These are phyloP conservation scores for Bos javanicus DNA, from an alignment of 2,113 vertebrate species.

Conservation along the genomic window DNA sequence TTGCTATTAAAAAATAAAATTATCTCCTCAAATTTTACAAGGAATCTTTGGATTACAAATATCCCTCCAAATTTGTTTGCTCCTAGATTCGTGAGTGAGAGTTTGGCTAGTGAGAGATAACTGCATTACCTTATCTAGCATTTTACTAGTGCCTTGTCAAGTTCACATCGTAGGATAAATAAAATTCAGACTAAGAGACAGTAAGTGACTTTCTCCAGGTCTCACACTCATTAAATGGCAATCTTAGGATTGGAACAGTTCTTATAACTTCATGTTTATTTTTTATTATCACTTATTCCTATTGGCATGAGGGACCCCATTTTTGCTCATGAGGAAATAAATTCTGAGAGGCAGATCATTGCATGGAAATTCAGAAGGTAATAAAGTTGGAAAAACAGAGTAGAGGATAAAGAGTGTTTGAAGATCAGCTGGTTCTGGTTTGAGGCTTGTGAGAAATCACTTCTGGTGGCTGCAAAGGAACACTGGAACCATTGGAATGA, in stretches of 20 bases:
- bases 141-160: not conserved
- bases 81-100: not conserved
- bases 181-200: not conserved
- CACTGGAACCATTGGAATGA: not conserved
- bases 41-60: not conserved
- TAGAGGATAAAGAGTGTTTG: not conserved
- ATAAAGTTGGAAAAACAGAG: not conserved
- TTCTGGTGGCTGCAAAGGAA: not conserved
- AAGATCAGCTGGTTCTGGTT: not conserved
- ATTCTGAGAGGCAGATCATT: not conserved
- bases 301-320: not conserved
- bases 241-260: not conserved
- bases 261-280: not conserved
- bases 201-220: not conserved
- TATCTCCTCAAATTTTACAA: not conserved
- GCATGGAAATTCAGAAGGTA: not conserved
- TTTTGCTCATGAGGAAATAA: not conserved
- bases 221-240: not conserved
- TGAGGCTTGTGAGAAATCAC: not conserved
- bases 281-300: not conserved
- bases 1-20: slow-evolving; percentile 8
- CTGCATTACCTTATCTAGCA: not conserved
- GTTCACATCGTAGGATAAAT: not conserved
- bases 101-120: not conserved
- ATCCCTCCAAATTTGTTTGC: not conserved